Evolutionary conservation across 1,140 invertebrate species (phyloP).

Genomic region (Conopomorpha cramerella): DNA sequence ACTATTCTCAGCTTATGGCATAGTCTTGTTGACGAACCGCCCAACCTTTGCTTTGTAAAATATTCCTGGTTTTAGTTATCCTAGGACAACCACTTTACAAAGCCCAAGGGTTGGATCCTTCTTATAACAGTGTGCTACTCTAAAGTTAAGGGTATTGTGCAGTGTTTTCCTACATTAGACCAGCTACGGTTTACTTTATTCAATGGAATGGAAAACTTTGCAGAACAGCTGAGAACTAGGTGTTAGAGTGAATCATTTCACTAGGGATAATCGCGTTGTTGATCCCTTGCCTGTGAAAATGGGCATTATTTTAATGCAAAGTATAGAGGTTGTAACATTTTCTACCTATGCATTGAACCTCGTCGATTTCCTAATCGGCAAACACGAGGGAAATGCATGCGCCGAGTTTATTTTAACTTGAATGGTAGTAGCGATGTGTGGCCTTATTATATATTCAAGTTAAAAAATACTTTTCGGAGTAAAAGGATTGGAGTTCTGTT

Average conservation of each 20-base stretch:
- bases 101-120: constrained; percentile 47
- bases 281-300: constrained; percentile 69
- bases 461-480: constrained; percentile 55
- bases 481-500: constrained; percentile 55
- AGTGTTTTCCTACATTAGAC: no score
- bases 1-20: constrained; percentile 41
- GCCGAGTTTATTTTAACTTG: constrained; percentile 58
- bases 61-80: constrained; percentile 19
- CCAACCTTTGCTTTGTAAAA: constrained; percentile 50
- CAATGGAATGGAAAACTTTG: constrained; percentile 52
- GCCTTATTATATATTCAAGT: no score
- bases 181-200: constrained; percentile 48
- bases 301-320: constrained; percentile 88
- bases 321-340: constrained; percentile 80
- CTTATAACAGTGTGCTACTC: no score
- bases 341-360: constrained; percentile 42
- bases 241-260: constrained; percentile 49
- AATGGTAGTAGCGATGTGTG: constrained; percentile 58
- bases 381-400: constrained; percentile 33
- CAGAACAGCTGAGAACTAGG: constrained; percentile 56
- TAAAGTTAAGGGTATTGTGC: no score
- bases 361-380: constrained; percentile 29
- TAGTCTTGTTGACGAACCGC: constrained; percentile 50
- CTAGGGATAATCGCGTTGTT: constrained; percentile 47
- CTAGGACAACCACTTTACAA: constrained; percentile 29